Evolutionary conservation across 1,140 invertebrate species (phyloP).

Genomic region (Battus philenor): DNA sequence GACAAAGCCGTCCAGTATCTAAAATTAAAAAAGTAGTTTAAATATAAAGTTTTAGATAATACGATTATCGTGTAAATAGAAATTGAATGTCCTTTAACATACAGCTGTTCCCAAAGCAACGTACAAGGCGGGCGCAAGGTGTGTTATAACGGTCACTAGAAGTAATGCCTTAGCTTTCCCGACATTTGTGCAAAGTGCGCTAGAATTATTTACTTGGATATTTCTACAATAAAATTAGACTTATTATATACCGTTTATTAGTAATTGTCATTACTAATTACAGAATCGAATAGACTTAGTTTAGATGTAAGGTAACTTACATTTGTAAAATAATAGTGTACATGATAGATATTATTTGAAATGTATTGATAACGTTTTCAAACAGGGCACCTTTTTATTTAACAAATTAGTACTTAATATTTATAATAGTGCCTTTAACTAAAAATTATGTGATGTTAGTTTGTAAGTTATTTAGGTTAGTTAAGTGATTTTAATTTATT

Average conservation of each 20-base stretch:
- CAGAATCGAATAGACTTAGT: too few relatives aligned
- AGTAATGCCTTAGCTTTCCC: slow-evolving; percentile 28
- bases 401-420: slow-evolving; percentile 38
- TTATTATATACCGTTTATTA: not conserved
- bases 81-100: slow-evolving; percentile 44
- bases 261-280: too few relatives aligned
- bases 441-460: slow-evolving; percentile 61
- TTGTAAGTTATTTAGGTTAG: slow-evolving; percentile 27
- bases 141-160: slow-evolving; percentile 56
- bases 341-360: not conserved
- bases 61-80: slow-evolving; percentile 38
- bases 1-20: slow-evolving; percentile 41
- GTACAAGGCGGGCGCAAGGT: slow-evolving; percentile 58
- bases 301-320: too few relatives aligned
- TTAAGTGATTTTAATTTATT: slow-evolving; percentile 27
- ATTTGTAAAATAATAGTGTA: slow-evolving; percentile 6
- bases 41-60: slow-evolving; percentile 20
- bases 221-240: slow-evolving; percentile 1
- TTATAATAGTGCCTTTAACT: slow-evolving; percentile 44
- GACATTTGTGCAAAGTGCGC: slow-evolving; percentile 11
- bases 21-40: slow-evolving; percentile 40
- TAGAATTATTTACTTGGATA: not conserved
- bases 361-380: slow-evolving; percentile 27
- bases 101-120: slow-evolving; percentile 71
- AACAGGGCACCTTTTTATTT: slow-evolving; percentile 37